Evolutionary conservation across 2,888 invertebrate genomes (phyloP), one percentile per base, ranked within the genome.

Genomic region (Psylliodes chrysocephalus): DNA sequence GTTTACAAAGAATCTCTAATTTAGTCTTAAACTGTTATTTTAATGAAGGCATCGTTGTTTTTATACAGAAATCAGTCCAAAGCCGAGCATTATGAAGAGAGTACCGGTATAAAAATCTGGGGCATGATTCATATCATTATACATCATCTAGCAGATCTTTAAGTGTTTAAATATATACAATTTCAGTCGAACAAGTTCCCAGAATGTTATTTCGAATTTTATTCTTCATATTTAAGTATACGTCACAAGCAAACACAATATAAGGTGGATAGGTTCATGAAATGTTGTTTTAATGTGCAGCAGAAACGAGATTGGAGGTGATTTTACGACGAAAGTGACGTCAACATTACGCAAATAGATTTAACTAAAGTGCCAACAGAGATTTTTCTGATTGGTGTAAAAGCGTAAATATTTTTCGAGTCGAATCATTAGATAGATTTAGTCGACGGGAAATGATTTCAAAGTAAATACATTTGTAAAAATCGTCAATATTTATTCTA

Each of bases 21-120:
- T 44, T 17, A 18, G 8, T 44, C 12, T 44, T 10, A 19, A 44
- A 18, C 44, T 17, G 44, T 44, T 44, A 44, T 44, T 15, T 44
- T 44, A 44, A 44, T 44, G 19, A 17, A 44, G 18, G 4, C 44
- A 18, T 44, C 17, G 2, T 10, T 42, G 42, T 44, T 18, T 44
- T 44, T 44, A 17, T 14, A 44, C 18, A 8, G 18, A 19, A 17
- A 14, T 10, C 40, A 8, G 10, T n/a, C 10, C 8, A 44, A 42
- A 2, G 12, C 18, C 18, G 6, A 19, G 6, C 5, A 33, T 10
- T 10, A 33, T 33, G 6, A 44, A 12, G 5, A 10, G 4, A 44
- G 17, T 44, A 44, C 44, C 44, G 44, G 44, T 44, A 19, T 44
- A 44, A 44, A 44, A 44, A 44, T 44, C 44, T 44, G 18, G 44